These are phyloP conservation scores for Blomia tropicalis DNA, from an alignment of 2,888 invertebrate genomes.

Conservation along the genomic window DNA sequence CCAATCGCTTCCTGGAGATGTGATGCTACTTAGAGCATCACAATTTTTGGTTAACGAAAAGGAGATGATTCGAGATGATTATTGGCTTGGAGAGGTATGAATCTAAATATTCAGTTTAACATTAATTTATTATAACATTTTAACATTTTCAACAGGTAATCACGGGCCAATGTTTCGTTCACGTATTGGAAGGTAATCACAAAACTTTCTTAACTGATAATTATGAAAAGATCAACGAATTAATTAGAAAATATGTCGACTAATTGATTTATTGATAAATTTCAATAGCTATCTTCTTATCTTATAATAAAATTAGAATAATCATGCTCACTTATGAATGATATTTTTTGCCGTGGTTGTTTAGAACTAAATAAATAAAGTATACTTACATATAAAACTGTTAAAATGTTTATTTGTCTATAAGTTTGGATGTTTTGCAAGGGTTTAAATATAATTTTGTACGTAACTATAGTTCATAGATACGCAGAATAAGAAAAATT, in stretches of 20 bases:
- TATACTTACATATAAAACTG: too few species aligned
- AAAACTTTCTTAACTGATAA: conserved; percentile 11
- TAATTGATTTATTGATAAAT: background rate
- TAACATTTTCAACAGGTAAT: conserved; percentile 1
- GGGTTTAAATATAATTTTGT: too few species aligned
- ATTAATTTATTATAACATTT: background rate
- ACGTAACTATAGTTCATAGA: too few species aligned
- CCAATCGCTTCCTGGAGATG: background rate
- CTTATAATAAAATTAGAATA: too few species aligned
- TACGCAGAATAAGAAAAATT: too few species aligned
- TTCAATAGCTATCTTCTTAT: background rate
- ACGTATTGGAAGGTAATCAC: conserved; percentile 2
- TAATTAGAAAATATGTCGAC: background rate
- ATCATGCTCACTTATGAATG: too few species aligned
- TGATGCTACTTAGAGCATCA: conserved; percentile 15
- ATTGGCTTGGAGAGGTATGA: conserved; percentile 7
- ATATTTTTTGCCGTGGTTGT: too few species aligned
- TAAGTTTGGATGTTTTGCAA: too few species aligned
- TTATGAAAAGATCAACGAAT: background rate
- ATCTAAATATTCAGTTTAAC: background rate
- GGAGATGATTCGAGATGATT: background rate
- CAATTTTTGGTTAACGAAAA: background rate
- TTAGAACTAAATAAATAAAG: too few species aligned
- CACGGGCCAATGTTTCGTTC: background rate
- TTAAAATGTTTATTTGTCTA: too few species aligned